Evolutionary conservation across 2,797 vertebrate species (phyloP).

Genomic region (Taenioides sp.): DNA sequence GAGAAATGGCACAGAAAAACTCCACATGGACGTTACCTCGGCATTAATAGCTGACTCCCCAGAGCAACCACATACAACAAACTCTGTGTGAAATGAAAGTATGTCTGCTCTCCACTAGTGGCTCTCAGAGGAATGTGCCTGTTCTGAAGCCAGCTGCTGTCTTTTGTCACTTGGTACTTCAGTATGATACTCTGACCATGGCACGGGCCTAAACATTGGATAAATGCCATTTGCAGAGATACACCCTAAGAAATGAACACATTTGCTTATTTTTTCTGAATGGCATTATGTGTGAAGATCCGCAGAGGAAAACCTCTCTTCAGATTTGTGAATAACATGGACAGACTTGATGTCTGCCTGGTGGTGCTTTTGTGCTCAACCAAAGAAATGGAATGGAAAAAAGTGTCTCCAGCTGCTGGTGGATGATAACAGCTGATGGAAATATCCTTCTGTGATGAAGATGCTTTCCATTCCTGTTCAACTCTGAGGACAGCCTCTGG

Average conservation of each 20-base stretch:
- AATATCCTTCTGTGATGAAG: constrained; percentile 10
- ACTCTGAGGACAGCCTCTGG: neutral
- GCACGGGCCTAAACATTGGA: constrained; percentile 11
- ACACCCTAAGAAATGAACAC: constrained; percentile 1
- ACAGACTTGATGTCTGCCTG: neutral
- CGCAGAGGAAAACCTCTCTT: constrained; percentile 8
- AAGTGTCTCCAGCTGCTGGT: constrained; percentile 38
- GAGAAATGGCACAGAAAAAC: constrained; percentile 67
- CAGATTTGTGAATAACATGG: constrained; percentile 15
- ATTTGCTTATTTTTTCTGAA: constrained; percentile 4
- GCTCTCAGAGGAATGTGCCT: constrained; percentile 19
- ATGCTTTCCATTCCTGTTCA: neutral
- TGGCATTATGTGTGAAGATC: neutral
- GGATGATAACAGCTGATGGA: constrained; percentile 19
- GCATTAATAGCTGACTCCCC: constrained; percentile 18
- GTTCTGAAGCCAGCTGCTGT: constrained; percentile 35
- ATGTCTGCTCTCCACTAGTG: constrained; percentile 9
- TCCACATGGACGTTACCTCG: constrained; percentile 50
- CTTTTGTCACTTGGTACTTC: constrained; percentile 31
- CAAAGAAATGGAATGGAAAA: constrained; percentile 41
- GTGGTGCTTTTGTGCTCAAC: neutral
- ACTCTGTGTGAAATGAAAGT: constrained; percentile 58
- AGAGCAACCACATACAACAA: constrained; percentile 38
- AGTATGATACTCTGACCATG: neutral
- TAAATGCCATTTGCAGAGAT: constrained; percentile 4